phyloP scores from a whole-genome alignment of 1,140 invertebrate species.

The Orussus abietinus region DNA sequence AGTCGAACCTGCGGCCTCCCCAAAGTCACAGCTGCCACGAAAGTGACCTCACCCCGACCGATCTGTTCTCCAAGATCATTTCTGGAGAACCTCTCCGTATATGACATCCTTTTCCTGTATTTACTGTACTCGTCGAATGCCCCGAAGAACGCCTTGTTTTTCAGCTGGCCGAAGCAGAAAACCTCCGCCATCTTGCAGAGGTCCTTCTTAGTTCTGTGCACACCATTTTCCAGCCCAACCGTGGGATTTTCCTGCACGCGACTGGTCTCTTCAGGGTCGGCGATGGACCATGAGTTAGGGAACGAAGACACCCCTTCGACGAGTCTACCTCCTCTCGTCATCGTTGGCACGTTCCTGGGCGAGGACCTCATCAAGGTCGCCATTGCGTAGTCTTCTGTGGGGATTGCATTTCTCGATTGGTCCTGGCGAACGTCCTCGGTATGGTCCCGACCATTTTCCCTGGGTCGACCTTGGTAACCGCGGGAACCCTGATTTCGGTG shows the following conservation, averaged over 20 bases:
- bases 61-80: not conserved
- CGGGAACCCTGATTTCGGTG: too few species aligned
- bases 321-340: too few species aligned
- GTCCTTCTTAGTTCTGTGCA: not conserved
- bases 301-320: not conserved
- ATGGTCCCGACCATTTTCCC: too few species aligned
- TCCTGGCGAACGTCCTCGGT: too few species aligned
- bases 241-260: not conserved
- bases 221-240: not conserved
- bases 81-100: conserved; percentile 4
- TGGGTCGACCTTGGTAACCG: too few species aligned
- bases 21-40: too few species aligned
- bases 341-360: too few species aligned
- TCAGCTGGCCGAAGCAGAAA: conserved; percentile 6
- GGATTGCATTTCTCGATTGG: too few species aligned
- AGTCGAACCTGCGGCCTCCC: not conserved
- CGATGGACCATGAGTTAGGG: not conserved
- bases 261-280: not conserved
- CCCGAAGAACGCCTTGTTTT: conserved; percentile 4
- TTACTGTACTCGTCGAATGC: conserved; percentile 8
- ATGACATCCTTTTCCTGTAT: conserved; percentile 5
- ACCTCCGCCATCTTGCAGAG: conserved; percentile 8
- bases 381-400: too few species aligned
- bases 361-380: too few species aligned
- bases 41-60: too few species aligned